Percentiles rank a stretch among this genome's conserved stretches.
Evolutionary conservation across 2,113 vertebrate genomes (phyloP).

Genomic region (Antigone vipio): DNA sequence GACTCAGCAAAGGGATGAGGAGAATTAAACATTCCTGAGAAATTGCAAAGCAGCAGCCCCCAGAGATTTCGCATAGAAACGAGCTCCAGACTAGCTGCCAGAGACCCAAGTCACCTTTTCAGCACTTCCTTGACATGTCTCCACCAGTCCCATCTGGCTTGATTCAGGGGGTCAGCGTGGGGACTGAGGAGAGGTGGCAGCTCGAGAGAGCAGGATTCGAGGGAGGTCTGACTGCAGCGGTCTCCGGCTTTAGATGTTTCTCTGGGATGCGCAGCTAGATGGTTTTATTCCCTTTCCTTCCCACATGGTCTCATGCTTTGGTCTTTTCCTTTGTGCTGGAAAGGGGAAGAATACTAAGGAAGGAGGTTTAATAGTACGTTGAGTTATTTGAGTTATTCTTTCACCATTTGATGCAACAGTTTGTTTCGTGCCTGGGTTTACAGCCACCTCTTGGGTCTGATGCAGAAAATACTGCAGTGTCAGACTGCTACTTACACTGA

Average conservation of each 20-base stretch:
- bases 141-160: conserved; percentile 79
- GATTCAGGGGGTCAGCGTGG: conserved; percentile 71
- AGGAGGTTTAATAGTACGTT: not conserved
- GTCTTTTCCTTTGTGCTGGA: not conserved
- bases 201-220: conserved; percentile 33
- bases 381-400: not conserved
- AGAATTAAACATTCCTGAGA: conserved; percentile 88
- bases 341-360: not conserved
- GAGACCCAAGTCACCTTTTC: conserved; percentile 84
- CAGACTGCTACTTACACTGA: not conserved
- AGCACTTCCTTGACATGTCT: conserved; percentile 81
- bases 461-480: not conserved
- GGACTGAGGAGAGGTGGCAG: conserved; percentile 71
- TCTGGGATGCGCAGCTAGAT: not conserved
- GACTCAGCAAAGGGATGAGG: conserved; percentile 75
- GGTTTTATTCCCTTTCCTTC: conserved; percentile 18
- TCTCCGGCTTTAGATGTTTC: not conserved
- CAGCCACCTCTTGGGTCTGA: not conserved
- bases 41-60: conserved; percentile 81
- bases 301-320: not conserved
- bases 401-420: not conserved
- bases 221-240: conserved; percentile 61
- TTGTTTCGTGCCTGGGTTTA: not conserved
- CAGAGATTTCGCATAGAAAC: conserved; percentile 80
- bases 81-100: conserved; percentile 82